Percentiles rank a stretch among this genome's conserved stretches.
phyloP scores from a whole-genome alignment of 2,797 vertebrate species.

The Tachyglossus aculeatus region DNA sequence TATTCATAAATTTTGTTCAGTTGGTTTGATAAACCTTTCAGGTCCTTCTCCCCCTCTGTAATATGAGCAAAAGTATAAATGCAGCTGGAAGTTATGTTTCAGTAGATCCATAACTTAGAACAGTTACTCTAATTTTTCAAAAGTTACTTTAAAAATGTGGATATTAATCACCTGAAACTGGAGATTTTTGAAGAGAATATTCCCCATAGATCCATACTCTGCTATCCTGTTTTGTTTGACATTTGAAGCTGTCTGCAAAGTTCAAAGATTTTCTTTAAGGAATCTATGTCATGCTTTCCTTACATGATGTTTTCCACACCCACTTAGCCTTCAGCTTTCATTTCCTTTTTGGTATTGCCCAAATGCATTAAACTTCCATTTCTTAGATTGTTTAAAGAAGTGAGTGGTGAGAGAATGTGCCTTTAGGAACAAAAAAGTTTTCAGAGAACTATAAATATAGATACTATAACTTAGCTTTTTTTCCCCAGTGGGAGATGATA shows the following conservation, averaged over 20 bases:
- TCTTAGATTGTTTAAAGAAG: constrained; percentile 6
- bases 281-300: background rate
- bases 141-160: constrained; percentile 2
- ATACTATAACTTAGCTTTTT: too few relatives aligned
- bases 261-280: constrained; percentile 1
- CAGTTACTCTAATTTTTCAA: constrained; percentile 7
- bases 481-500: background rate
- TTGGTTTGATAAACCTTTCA: background rate
- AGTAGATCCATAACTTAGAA: background rate
- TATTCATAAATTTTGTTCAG: background rate
- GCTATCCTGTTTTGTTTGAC: constrained; percentile 10
- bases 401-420: background rate
- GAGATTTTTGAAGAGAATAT: constrained; percentile 11
- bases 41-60: background rate
- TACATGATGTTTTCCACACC: background rate
- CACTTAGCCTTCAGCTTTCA: constrained; percentile 1
- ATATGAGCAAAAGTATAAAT: constrained; percentile 4
- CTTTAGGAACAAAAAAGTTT: background rate
- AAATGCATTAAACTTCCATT: background rate
- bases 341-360: background rate
- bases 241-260: constrained; percentile 9
- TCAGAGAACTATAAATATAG: background rate
- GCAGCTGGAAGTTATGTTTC: background rate
- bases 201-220: background rate
- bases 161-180: background rate